Evolutionary conservation across 2,888 invertebrate genomes (phyloP), one percentile per base, ranked within the genome.

Genomic region (Pollenia angustigena): DNA sequence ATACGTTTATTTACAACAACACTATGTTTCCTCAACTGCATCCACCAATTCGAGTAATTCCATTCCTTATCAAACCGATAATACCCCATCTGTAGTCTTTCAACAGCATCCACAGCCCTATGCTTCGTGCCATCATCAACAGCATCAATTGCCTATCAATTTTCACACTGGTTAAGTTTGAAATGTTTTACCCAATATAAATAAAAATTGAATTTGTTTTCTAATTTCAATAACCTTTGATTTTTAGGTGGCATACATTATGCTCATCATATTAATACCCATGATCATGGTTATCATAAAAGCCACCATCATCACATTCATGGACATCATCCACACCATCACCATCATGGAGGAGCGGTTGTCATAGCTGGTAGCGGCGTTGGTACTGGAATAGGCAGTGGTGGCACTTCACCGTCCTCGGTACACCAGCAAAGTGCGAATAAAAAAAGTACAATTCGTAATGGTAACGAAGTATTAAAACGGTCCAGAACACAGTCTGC

Each of bases 401-500:
- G 89, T 12, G 88, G 90, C 52, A 88, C 89, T 12, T 89, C 90
- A 44, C 88, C 90, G 18, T 89, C 90, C 71, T 86, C 89, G 60
- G 88, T 90, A 23, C 91, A 84, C 44, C 87, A 91, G 75, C 95
- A 95, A 90, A 94, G 94, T 72, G 92, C 95, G 89, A 95, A 95
- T 91, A 96, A 96, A 91, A 96, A 96, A 91, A 95, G 95, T 78
- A 95, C 95, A 40, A 94, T 95, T 62, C 94, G 96, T 81, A 96
- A 94, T 90, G 92, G 94, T 88, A 95, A 95, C 75, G 96, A 96
- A 91, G 95, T 95, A 76, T 93, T 95, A 89, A 96, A 96, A 91
- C 94, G 96, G 87, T 95, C 95, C 89, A 94, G 96, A 91, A 94
- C 95, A 88, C 96, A 96, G 93, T 95, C 95, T 89, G 95, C 95